Conservation (phyloP, 1,140 invertebrate species). For the Pteromalus puparum region DNA sequence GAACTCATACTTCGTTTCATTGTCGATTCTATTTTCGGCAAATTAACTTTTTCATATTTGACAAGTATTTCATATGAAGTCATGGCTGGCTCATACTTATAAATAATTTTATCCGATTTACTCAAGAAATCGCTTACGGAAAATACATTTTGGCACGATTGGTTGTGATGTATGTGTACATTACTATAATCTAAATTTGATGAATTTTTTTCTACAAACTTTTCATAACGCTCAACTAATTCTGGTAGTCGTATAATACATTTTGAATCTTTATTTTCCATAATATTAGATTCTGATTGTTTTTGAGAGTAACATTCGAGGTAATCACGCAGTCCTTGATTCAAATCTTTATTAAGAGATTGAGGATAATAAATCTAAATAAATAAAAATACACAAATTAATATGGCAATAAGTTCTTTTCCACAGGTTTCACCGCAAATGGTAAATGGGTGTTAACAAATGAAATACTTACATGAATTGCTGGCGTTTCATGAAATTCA, state of each 20-base stretch:
- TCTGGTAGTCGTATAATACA: slow-evolving; percentile 55
- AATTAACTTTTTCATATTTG: slow-evolving; percentile 24
- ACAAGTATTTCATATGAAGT: slow-evolving; percentile 46
- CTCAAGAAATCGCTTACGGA: slow-evolving; percentile 52
- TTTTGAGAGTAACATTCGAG: slow-evolving; percentile 55
- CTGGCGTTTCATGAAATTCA: slow-evolving; percentile 65
- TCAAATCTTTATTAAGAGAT: slow-evolving; percentile 61
- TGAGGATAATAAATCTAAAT: slow-evolving; percentile 61
- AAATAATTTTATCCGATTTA: slow-evolving; percentile 25
- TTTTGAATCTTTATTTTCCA: not conserved
- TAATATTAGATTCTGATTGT: slow-evolving; percentile 4
- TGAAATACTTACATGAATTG: slow-evolving; percentile 58
- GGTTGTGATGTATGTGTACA: not conserved
- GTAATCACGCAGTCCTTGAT: slow-evolving; percentile 58
- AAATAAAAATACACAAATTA: slow-evolving; percentile 35
- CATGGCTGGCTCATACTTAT: slow-evolving; percentile 30
- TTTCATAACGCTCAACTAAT: slow-evolving; percentile 57
- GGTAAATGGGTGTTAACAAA: not conserved
- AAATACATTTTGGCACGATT: slow-evolving; percentile 39
- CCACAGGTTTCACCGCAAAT: not conserved
- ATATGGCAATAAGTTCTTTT: not conserved
- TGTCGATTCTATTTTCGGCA: not conserved
- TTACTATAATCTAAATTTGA: slow-evolving; percentile 35
- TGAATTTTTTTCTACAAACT: slow-evolving; percentile 46
- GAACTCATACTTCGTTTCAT: slow-evolving; percentile 34